Evolutionary conservation across 2,113 vertebrate species (phyloP), one percentile per base, ranked within the genome.

Genomic region (Passer montanus): DNA sequence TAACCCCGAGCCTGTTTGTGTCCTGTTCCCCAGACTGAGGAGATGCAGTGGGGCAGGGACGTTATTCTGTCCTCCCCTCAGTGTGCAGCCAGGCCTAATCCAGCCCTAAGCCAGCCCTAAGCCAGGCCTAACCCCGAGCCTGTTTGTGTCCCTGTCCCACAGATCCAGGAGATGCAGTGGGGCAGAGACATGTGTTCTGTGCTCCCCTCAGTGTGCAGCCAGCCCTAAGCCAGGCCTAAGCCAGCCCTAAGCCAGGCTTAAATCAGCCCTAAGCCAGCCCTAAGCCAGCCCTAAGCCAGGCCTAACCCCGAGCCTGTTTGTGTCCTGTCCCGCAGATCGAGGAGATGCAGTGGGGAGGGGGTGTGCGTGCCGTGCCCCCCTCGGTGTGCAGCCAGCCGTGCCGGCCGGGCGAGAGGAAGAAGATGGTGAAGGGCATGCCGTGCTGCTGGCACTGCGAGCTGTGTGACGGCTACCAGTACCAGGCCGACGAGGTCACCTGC

Each of bases 391-490:
- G 99, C 55, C 96, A 98, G 52, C 99, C 99, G 1, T 99, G 99
- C 96, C 98, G 98, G 58, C 97, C 98, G 0, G 99, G 99, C 1
- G 98, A 99, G 89, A 98, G 99, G 83, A 99, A 99, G 98, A 99
- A 99, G 97, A 98, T 98, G 82, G 99, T 99, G 96, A 99, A 99
- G 79, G 99, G 99, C 3, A 98, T 99, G 83, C 98, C 99, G 0
- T 99, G 99, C 98, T 99, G 99, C 96, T 99, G 99, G 99, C 99
- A 99, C 96, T 99, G 99, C 19, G 99, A 99, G 96, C 97, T 98
- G 3, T 99, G 99, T 0, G 99, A 99, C 0, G 99, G 99, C 1
- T 99, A 99, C 96, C 99, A 99, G 96, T 99, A 98, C 97, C 99
- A 99, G 95, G 96, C 97, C 2, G 99, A 99, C 15, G 99, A 99